Base-by-base conservation (phyloP, 2,888 invertebrate species). In the Erebia epiphron region DNA sequence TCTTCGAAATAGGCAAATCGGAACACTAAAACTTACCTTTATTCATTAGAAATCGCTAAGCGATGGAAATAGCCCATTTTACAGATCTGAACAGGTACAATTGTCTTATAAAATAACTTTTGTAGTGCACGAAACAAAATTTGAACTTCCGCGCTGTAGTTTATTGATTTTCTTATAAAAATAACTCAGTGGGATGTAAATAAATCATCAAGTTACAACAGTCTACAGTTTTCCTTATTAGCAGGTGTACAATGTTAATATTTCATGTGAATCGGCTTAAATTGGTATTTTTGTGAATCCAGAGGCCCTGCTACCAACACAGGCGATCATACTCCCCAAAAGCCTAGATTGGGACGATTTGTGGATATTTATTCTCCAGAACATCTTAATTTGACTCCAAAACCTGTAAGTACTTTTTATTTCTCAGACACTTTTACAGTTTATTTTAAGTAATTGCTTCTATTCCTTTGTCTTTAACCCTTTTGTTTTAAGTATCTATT, bases 111-210 rank as follows among this genome's bases (percentile, higher is more conserved):
- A 72, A 71, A 73, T 57, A 75, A 75, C 64, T 76, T 78, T 73
- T 69, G 41, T 72, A 46, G n/a, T 57, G 16, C 26, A n/a, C 16
- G 43, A 58, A 46, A 67, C 46, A 65, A 70, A 71, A 76, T 92
- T 92, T 88, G 86, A 92, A 92, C 89, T 90, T 91, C 84, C 92
- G 91, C 92, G 92, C 91, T 90, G 61, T 80, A 87, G 80, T 80
- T 84, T 93, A 93, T 93, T 90, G 93, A 93, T 93, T 93, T 93
- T 93, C 83, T 80, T 80, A 87, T 88, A 82, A 91, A 91, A 92
- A 91, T 92, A 92, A 88, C 84, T 85, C 85, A 81, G 84, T 80
- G 84, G 81, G 87, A 91, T 92, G 92, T 93, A 93, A 93, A 93
- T 93, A 93, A 93, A 93, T 91, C 89, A 90, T 88, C 84, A 86